Evolutionary conservation across 2,888 invertebrate genomes (phyloP).

Genomic region (Parasteatoda lunata): DNA sequence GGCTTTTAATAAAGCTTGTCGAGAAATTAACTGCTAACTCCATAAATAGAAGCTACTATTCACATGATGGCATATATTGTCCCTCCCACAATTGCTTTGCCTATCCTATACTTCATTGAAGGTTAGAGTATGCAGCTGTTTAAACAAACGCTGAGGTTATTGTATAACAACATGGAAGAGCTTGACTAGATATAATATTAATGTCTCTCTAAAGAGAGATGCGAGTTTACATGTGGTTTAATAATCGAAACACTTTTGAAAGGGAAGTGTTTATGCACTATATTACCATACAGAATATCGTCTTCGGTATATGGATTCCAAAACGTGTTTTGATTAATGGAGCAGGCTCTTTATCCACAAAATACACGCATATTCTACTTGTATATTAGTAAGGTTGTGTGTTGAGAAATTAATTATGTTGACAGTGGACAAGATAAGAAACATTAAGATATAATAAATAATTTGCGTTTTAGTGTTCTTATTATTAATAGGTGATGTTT

Average conservation of each 20-base stretch:
- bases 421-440: too few species aligned
- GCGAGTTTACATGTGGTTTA: conserved; percentile 34
- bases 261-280: conserved; percentile 11
- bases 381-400: too few species aligned
- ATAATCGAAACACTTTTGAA: conserved; percentile 46
- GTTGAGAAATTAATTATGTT: too few species aligned
- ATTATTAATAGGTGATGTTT: too few species aligned
- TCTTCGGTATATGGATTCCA: neutral
- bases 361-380: conserved; percentile 1
- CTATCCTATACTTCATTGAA: neutral
- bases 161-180: neutral
- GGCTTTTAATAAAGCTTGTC: conserved; percentile 14
- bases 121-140: conserved; percentile 31
- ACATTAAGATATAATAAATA: too few species aligned
- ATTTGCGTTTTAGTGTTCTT: too few species aligned
- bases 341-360: conserved; percentile 21
- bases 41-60: conserved; percentile 7
- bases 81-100: conserved; percentile 14
- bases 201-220: neutral
- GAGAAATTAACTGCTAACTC: conserved; percentile 4
- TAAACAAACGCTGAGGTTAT: conserved; percentile 25
- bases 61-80: conserved; percentile 15
- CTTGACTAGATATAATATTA: conserved; percentile 32
- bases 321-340: conserved; percentile 33
- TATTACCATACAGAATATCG: neutral